Percentiles rank a stretch among this genome's conserved stretches.
Conservation (phyloP, 1,140 invertebrate species). For the Latrodectus geometricus region DNA sequence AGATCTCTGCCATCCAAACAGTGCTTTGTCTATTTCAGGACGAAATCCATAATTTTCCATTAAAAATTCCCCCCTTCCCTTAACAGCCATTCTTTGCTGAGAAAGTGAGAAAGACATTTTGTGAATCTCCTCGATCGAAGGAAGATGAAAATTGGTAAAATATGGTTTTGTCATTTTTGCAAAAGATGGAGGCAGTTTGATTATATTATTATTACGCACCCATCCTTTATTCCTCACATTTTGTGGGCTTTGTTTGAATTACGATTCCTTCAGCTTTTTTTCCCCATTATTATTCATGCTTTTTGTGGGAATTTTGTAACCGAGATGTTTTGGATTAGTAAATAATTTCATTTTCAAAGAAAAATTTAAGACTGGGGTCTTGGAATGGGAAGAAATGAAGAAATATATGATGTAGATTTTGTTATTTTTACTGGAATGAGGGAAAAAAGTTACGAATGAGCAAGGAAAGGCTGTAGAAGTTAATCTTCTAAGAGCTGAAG, state of each 20-base stretch:
- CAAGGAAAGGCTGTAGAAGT: no score
- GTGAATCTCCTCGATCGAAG: conserved; percentile 26
- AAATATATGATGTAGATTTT: no score
- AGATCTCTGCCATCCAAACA: conserved; percentile 8
- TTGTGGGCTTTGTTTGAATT: not conserved
- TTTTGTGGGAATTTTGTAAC: conserved; percentile 1
- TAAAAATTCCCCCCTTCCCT: conserved; percentile 33
- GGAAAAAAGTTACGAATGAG: no score
- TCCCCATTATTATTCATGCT: no score
- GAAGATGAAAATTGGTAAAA: conserved; percentile 26
- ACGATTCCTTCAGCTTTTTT: not conserved
- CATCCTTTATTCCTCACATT: not conserved
- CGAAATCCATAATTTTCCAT: conserved; percentile 54
- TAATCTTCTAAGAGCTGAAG: no score
- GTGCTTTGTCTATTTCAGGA: conserved; percentile 47
- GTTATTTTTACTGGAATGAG: no score
- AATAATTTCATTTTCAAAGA: not conserved
- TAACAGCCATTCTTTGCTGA: conserved; percentile 23
- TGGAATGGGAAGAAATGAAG: no score
- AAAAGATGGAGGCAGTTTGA: not conserved
- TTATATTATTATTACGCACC: not conserved
- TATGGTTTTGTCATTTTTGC: conserved; percentile 25
- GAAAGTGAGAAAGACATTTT: conserved; percentile 25
- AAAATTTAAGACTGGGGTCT: not conserved
- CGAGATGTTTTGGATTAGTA: not conserved